Conservation (phyloP, 1,140 invertebrate species). For the Apis florea region DNA sequence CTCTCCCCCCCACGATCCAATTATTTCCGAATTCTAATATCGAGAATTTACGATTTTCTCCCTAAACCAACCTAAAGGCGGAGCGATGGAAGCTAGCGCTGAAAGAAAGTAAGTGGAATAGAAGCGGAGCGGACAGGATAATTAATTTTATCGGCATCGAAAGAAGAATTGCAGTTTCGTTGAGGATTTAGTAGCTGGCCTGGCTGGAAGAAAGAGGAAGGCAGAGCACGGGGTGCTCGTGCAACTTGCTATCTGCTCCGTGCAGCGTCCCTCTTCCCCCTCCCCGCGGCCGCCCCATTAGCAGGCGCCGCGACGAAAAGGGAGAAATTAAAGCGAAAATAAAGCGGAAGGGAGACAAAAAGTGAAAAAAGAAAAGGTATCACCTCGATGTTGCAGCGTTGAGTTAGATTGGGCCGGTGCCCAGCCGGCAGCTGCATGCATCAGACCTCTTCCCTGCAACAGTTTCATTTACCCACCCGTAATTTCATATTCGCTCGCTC, state of each 20-base stretch:
- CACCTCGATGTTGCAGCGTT: slow-evolving; percentile 20
- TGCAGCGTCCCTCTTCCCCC: neutral
- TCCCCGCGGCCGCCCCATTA: slow-evolving; percentile 47
- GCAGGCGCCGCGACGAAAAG: slow-evolving; percentile 62
- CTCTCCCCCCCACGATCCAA: neutral
- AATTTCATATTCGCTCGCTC: slow-evolving; percentile 61
- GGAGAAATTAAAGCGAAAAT: slow-evolving; percentile 67
- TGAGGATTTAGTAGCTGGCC: slow-evolving; percentile 40
- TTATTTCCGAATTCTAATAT: slow-evolving; percentile 33
- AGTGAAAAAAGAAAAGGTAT: neutral
- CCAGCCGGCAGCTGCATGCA: slow-evolving; percentile 57
- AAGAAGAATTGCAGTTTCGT: slow-evolving; percentile 55
- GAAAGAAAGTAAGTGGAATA: slow-evolving; percentile 27
- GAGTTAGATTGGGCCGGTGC: slow-evolving; percentile 44
- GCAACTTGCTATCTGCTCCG: slow-evolving; percentile 39
- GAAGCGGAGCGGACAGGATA: slow-evolving; percentile 47
- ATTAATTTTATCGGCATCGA: slow-evolving; percentile 61
- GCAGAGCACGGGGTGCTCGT: slow-evolving; percentile 13
- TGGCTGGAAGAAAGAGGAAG: slow-evolving; percentile 34
- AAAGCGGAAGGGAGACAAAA: slow-evolving; percentile 59
- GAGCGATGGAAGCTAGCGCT: neutral
- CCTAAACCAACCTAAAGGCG: neutral
- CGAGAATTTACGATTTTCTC: slow-evolving; percentile 48
- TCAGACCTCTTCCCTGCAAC: slow-evolving; percentile 57
- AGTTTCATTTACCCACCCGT: slow-evolving; percentile 69